A percentile compares a stretch with the other conserved stretches of the same genome.
Evolutionary conservation across 2,888 invertebrate species (phyloP).

Genomic region (Archaeoteleia sp.): DNA sequence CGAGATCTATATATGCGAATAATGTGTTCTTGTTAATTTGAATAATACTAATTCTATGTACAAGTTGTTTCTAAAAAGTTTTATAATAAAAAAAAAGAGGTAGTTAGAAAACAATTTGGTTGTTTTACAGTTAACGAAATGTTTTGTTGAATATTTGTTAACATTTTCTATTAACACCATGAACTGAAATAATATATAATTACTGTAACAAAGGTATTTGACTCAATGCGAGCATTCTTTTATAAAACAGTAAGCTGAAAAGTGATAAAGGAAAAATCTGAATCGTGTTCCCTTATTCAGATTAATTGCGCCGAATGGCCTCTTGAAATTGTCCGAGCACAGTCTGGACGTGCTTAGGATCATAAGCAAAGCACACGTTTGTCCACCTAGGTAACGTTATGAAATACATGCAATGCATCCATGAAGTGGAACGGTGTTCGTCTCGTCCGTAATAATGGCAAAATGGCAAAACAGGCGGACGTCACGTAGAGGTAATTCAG

Average conservation of each 20-base stretch:
- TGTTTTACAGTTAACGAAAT: no score
- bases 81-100: no score
- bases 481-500: slow-evolving; percentile 75
- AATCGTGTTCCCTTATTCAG: slow-evolving; percentile 50
- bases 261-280: slow-evolving; percentile 30
- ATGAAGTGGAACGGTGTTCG: slow-evolving; percentile 59
- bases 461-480: slow-evolving; percentile 73
- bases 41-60: no score
- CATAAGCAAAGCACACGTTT: slow-evolving; percentile 62
- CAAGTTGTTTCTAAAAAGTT: no score
- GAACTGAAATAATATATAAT: no score
- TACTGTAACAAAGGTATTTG: no score
- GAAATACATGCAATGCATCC: slow-evolving; percentile 58
- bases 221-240: no score
- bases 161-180: no score
- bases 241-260: slow-evolving; percentile 9
- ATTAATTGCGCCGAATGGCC: slow-evolving; percentile 60
- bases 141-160: no score
- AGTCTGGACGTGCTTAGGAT: slow-evolving; percentile 66
- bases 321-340: slow-evolving; percentile 55
- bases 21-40: no score
- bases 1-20: no score
- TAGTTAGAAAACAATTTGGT: no score
- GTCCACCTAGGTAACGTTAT: slow-evolving; percentile 57
- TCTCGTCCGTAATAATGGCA: slow-evolving; percentile 72